Evolutionary conservation across 2,797 vertebrate species (phyloP), one percentile per base, ranked within the genome.

Genomic region (Anas capensis): DNA sequence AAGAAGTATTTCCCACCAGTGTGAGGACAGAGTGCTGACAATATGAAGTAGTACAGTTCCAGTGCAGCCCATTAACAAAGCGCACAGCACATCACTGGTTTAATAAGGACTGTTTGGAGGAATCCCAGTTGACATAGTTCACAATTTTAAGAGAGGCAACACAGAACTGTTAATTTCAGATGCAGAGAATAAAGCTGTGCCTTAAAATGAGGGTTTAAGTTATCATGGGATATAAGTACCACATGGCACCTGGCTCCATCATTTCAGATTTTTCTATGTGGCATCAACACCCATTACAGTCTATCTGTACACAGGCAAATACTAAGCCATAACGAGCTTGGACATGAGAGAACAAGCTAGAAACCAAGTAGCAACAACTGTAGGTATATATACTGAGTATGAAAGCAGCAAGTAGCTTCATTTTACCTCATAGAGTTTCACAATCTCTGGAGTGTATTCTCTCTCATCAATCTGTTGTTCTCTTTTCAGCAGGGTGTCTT

Each of bases 391-490:
- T 11, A 20, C 26, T 7, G 10, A 56, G 12, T 23, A 29, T 5
- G 13, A 65, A 70, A 53, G 66, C 33, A 90, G 71, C 44, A 72
- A 19, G 60, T 33, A 40, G 71, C 19, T 8, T 21, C 21, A 26
- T 18, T 16, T 93, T 94, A 98, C 99, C 98, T 99, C 98, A 6
- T 99, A 99, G 54, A 99, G 98, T 96, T 98, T 99, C 90, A 99
- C 98, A 8, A 99, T 97, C 86, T 99, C 98, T 0, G 99, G 99
- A 6, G 98, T 97, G n/a, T 98, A 97, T 61, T 99, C 99, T 65
- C 97, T 99, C 97, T 99, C 99, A 17, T 99, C 99, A 62, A 99
- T 97, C 97, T 99, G 99, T 91, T 98, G 98, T 95, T 99, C 99
- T 81, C 98, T 98, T 97, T 98, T 99, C 80, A 99, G 94, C 91